Conservation (phyloP, 2,888 invertebrate genomes). For the Carterocephalus palaemon region DNA sequence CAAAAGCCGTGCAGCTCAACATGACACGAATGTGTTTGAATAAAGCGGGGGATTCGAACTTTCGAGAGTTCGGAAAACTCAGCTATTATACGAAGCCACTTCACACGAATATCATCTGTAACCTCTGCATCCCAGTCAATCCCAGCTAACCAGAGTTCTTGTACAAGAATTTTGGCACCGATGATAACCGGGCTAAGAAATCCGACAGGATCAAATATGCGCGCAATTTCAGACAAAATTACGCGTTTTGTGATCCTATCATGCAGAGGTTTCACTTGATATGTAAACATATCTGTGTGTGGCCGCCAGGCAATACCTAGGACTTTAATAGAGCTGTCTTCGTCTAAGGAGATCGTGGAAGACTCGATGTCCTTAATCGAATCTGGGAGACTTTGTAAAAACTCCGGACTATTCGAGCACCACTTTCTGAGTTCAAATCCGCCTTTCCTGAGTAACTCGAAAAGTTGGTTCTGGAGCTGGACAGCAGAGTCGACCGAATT, state of each 20-base stretch:
- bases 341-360: constrained; percentile 3
- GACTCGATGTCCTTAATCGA: not conserved
- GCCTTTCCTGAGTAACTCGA: constrained; percentile 1
- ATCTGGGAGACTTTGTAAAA: not conserved
- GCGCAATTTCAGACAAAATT: constrained; percentile 6
- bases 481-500: not conserved
- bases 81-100: constrained; percentile 3
- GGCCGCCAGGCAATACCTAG: constrained; percentile 15
- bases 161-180: not conserved
- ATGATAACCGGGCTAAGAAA: constrained; percentile 3
- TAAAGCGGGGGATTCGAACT: not conserved
- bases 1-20: constrained; percentile 1
- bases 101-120: not conserved
- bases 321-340: constrained; percentile 6
- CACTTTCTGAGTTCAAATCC: constrained; percentile 16
- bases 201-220: constrained; percentile 14
- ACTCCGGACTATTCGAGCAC: constrained; percentile 1
- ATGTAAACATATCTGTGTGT: constrained; percentile 4
- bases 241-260: constrained; percentile 1
- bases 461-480: not conserved
- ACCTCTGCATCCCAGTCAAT: constrained; percentile 5
- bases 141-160: constrained; percentile 6
- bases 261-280: not conserved
- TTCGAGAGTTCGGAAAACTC: not conserved
- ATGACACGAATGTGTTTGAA: not conserved